phyloP scores from a whole-genome alignment of 2,797 vertebrate species.

The Melanotaenia parkinsoni region DNA sequence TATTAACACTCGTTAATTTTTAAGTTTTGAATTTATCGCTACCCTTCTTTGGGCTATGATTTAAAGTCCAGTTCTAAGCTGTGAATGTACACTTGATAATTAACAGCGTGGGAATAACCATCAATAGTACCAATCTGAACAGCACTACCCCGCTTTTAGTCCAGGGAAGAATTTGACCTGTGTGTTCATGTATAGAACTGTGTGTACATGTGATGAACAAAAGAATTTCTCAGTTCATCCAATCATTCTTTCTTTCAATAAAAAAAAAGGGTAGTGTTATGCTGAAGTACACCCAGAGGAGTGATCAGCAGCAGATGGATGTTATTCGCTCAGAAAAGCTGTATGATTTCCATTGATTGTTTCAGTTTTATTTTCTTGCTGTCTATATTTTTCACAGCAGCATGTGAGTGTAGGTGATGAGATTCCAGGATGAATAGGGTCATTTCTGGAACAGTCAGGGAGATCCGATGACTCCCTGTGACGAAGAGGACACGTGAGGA shows the following conservation, averaged over 20 bases:
- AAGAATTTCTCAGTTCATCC: slow-evolving; percentile 32
- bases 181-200: slow-evolving; percentile 4
- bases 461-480: background rate
- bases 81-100: slow-evolving; percentile 21
- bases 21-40: slow-evolving; percentile 20
- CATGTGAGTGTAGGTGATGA: slow-evolving; percentile 42
- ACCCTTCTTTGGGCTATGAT: slow-evolving; percentile 12
- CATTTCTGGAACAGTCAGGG: slow-evolving; percentile 8
- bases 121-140: slow-evolving; percentile 29
- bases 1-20: slow-evolving; percentile 25
- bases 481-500: background rate
- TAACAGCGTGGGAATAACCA: slow-evolving; percentile 36
- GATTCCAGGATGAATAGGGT: slow-evolving; percentile 42
- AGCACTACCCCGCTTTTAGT: slow-evolving; percentile 25
- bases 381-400: slow-evolving; percentile 41
- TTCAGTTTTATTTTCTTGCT: slow-evolving; percentile 61
- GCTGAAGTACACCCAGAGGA: slow-evolving; percentile 58
- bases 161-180: slow-evolving; percentile 8
- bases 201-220: slow-evolving; percentile 23
- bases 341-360: slow-evolving; percentile 55
- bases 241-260: slow-evolving; percentile 49
- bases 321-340: slow-evolving; percentile 62
- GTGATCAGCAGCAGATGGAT: slow-evolving; percentile 60
- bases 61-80: slow-evolving; percentile 21
- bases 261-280: slow-evolving; percentile 44